Evolutionary conservation across 1,140 invertebrate genomes (phyloP).

Genomic region (Nasonia vitripennis): DNA sequence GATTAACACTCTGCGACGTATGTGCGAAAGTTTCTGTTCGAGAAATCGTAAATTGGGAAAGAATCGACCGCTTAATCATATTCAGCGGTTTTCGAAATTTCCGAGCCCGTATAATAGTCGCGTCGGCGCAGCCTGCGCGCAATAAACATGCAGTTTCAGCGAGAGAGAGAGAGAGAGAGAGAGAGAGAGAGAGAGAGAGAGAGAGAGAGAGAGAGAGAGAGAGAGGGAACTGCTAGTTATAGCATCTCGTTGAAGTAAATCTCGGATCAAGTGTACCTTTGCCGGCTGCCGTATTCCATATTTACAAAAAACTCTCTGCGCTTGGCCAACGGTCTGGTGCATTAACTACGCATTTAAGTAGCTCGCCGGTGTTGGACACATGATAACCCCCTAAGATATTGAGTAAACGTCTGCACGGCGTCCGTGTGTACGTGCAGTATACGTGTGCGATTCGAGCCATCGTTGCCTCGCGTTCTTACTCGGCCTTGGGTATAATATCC

Average conservation of each 20-base stretch:
- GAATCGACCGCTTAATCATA: neutral
- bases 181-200: too few species aligned
- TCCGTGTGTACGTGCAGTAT: neutral
- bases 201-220: too few species aligned
- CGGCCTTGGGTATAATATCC: neutral
- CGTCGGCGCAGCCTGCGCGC: neutral
- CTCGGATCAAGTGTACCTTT: constrained; percentile 25
- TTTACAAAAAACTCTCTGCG: neutral
- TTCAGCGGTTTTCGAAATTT: constrained; percentile 7
- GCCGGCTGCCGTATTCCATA: neutral
- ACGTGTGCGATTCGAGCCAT: too few species aligned
- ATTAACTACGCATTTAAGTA: constrained; percentile 39
- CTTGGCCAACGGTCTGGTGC: neutral
- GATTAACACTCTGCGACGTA: too few species aligned
- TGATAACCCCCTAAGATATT: constrained; percentile 45
- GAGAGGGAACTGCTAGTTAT: neutral
- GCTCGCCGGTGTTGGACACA: neutral
- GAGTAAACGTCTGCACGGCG: constrained; percentile 12
- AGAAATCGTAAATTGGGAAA: neutral
- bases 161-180: too few species aligned
- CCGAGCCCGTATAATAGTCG: neutral
- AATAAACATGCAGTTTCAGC: neutral
- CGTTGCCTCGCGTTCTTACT: constrained; percentile 18
- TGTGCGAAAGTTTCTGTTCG: too few species aligned
- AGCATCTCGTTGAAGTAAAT: constrained; percentile 33